These are phyloP conservation scores for Cromileptes altivelis DNA, from an alignment of 2,113 vertebrate species.

Conservation along the genomic window DNA sequence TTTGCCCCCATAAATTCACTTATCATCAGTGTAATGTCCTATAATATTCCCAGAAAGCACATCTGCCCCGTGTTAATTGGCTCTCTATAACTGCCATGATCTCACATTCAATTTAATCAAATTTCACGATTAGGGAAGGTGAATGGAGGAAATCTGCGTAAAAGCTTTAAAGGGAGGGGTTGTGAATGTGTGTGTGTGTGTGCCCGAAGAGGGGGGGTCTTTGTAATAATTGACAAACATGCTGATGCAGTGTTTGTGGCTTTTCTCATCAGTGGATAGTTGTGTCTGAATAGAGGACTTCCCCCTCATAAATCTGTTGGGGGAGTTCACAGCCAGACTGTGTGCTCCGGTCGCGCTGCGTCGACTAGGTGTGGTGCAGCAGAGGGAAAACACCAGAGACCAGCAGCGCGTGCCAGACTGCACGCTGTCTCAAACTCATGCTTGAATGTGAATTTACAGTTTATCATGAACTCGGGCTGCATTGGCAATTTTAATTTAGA, in stretches of 20 bases:
- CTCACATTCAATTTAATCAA: constrained; percentile 69
- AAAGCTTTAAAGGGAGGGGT: constrained; percentile 51
- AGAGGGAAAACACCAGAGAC: constrained; percentile 18
- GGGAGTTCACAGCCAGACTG: constrained; percentile 28
- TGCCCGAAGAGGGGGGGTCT: background rate
- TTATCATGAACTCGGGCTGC: constrained; percentile 10
- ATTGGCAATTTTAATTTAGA: constrained; percentile 22
- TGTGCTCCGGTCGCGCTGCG: constrained; percentile 10
- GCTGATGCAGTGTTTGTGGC: constrained; percentile 68
- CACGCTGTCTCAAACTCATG: constrained; percentile 3
- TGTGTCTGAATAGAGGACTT: constrained; percentile 53
- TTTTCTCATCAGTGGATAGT: constrained; percentile 52
- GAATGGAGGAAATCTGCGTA: constrained; percentile 52
- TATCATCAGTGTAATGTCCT: constrained; percentile 66
- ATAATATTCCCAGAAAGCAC: constrained; percentile 65
- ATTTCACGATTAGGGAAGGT: constrained; percentile 66
- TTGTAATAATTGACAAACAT: constrained; percentile 61
- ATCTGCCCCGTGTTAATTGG: constrained; percentile 71
- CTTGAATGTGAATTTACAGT: background rate
- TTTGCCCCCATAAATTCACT: constrained; percentile 65
- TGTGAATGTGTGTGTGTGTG: background rate
- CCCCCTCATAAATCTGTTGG: constrained; percentile 55
- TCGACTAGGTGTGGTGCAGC: constrained; percentile 14
- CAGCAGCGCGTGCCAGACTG: constrained; percentile 9
- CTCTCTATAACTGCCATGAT: constrained; percentile 63